These are phyloP conservation scores for Bovichtus variegatus DNA, from an alignment of 2,797 vertebrate genomes.

Conservation along the genomic window DNA sequence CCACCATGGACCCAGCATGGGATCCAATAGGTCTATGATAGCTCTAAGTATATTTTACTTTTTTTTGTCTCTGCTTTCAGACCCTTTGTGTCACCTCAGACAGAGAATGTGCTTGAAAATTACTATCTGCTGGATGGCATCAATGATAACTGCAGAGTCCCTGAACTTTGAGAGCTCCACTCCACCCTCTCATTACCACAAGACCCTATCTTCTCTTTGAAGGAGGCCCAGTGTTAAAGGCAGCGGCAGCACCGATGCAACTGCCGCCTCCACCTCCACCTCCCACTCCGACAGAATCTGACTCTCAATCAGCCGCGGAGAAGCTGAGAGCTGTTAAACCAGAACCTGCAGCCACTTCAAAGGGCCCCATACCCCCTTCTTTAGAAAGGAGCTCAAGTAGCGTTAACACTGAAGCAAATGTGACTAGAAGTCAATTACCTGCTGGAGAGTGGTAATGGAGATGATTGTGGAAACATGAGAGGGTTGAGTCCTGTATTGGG, in stretches of 20 bases:
- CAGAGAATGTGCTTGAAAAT: constrained; percentile 46
- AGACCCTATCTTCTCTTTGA: constrained; percentile 60
- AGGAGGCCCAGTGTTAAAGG: constrained; percentile 59
- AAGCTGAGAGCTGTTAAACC: constrained; percentile 66
- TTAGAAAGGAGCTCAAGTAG: constrained; percentile 60
- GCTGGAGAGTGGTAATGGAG: constrained; percentile 70
- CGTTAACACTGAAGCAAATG: constrained; percentile 71
- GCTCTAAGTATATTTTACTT: constrained; percentile 32
- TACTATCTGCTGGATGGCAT: constrained; percentile 41
- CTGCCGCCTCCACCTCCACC: constrained; percentile 34
- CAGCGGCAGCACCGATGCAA: constrained; percentile 6
- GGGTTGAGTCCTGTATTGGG: constrained; percentile 18
- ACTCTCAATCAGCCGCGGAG: constrained; percentile 59
- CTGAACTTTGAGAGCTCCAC: constrained; percentile 26
- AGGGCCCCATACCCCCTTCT: constrained; percentile 18
- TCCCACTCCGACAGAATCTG: constrained; percentile 47
- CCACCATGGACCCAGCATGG: constrained; percentile 42
- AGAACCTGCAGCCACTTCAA: constrained; percentile 49
- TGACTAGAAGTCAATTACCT: constrained; percentile 77
- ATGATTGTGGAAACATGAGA: constrained; percentile 60
- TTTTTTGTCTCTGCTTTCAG: constrained; percentile 14
- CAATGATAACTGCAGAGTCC: constrained; percentile 24
- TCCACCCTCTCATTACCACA: constrained; percentile 62
- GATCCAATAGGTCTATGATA: constrained; percentile 60
- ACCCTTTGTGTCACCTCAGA: constrained; percentile 46